Conservation (phyloP, 2,113 vertebrate genomes). For the Zosterops hypoxanthus region DNA sequence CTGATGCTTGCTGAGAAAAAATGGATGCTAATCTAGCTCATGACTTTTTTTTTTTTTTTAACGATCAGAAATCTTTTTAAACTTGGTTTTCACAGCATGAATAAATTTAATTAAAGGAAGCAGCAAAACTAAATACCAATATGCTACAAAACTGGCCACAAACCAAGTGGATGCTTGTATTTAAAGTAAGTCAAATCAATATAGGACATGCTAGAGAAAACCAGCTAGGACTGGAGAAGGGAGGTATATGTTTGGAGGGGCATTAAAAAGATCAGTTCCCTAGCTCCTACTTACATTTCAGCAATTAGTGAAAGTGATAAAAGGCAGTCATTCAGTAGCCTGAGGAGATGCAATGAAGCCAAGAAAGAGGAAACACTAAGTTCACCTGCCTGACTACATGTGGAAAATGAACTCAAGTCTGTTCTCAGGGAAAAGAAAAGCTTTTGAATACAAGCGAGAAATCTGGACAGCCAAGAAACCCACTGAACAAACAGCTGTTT, state of each 20-base stretch:
- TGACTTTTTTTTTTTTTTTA: background rate
- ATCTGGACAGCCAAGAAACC: background rate
- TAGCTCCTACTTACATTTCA: background rate
- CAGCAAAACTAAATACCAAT: slow-evolving; percentile 2
- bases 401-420: background rate
- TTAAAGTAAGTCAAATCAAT: slow-evolving; percentile 12
- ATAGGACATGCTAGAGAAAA: background rate
- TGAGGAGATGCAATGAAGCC: background rate
- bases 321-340: background rate
- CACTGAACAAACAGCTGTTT: background rate
- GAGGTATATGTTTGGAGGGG: background rate
- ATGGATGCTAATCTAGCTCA: background rate
- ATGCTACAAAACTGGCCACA: background rate
- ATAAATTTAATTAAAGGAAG: slow-evolving; percentile 34
- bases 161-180: background rate
- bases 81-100: background rate
- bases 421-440: background rate
- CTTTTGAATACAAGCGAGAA: background rate
- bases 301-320: background rate
- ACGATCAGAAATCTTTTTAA: background rate
- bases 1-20: background rate
- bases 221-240: background rate
- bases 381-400: background rate
- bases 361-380: background rate
- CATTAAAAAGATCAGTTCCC: background rate